Conservation (phyloP, 2,113 vertebrate species). For the Indicator maculatus region DNA sequence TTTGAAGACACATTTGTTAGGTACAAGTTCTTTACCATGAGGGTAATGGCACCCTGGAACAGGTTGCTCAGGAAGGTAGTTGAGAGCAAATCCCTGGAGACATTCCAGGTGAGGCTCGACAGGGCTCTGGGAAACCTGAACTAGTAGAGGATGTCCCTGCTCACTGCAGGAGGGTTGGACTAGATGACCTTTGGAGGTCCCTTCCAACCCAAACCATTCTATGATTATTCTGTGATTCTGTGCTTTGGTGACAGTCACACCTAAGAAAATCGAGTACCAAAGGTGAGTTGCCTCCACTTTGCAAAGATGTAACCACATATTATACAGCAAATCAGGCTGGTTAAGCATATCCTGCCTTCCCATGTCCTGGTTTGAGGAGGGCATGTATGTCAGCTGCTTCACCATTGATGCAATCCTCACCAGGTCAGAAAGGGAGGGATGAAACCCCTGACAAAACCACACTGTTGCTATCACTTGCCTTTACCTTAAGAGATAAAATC, state of each 20-base stretch:
- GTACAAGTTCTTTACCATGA: no score
- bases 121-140: no score
- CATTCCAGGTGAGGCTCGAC: no score
- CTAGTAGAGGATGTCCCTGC: no score
- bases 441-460: neutral
- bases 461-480: neutral
- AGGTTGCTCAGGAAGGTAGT: no score
- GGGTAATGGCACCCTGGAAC: no score
- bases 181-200: no score
- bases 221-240: no score
- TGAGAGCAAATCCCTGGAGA: no score
- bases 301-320: neutral
- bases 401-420: rapidly evolving
- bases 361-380: neutral
- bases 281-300: neutral
- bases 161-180: no score
- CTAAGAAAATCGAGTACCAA: neutral
- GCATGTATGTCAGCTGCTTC: neutral
- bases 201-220: no score
- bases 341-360: rapidly evolving
- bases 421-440: neutral
- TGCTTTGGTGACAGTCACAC: neutral
- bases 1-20: no score
- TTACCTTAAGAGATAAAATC: neutral
- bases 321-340: neutral